Conservation (phyloP, 2,888 invertebrate species). For the Eupithecia pulchellata region DNA sequence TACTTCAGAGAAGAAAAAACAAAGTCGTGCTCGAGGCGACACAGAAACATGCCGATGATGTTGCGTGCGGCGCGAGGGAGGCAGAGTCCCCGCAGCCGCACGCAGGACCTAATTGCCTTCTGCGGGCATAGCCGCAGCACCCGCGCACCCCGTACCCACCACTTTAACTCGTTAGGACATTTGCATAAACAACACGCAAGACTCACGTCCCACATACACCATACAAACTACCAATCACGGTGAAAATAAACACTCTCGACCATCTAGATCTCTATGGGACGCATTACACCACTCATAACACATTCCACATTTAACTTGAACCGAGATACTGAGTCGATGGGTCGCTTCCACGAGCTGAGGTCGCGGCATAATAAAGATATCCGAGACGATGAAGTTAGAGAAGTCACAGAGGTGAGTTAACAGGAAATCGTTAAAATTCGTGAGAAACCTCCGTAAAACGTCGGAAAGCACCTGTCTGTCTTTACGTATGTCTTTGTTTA, state of each 20-base stretch:
- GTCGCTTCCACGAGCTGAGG: conserved; percentile 65
- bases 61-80: conserved; percentile 60
- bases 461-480: conserved; percentile 54
- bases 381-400: conserved; percentile 67
- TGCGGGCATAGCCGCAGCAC: conserved; percentile 71
- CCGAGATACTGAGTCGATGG: conserved; percentile 69
- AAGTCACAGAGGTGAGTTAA: conserved; percentile 65
- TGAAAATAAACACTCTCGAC: conserved; percentile 75
- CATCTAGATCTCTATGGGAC: conserved; percentile 45
- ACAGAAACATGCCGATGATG: conserved; percentile 73
- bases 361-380: conserved; percentile 78
- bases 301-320: conserved; percentile 71
- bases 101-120: conserved; percentile 82
- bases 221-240: conserved; percentile 77
- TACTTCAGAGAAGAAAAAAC: conserved; percentile 70
- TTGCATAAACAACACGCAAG: conserved; percentile 81
- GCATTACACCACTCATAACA: conserved; percentile 69
- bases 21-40: conserved; percentile 80
- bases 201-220: conserved; percentile 65
- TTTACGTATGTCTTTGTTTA: conserved; percentile 22
- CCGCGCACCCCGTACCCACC: conserved; percentile 67
- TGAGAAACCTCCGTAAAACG: conserved; percentile 71
- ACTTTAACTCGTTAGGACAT: conserved; percentile 83
- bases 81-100: conserved; percentile 56
- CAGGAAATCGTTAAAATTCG: conserved; percentile 83